A percentile compares a stretch with the other conserved stretches of the same genome.
Conservation (phyloP, 2,113 vertebrate species). For the Heterochromis multidens region DNA sequence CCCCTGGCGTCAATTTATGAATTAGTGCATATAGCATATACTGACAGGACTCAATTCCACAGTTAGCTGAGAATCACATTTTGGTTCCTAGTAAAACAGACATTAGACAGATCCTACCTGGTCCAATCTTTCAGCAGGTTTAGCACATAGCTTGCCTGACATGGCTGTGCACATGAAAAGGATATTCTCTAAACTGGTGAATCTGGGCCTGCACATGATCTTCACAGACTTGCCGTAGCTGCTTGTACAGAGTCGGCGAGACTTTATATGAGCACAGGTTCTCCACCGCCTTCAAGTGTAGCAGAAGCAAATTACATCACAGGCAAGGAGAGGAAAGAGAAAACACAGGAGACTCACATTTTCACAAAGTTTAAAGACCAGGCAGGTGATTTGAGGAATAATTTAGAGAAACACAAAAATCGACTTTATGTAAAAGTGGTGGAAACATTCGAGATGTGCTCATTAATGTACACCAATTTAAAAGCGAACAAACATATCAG, state of each 20-base stretch:
- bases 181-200: conserved; percentile 94
- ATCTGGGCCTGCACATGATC: conserved; percentile 99
- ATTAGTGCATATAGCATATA: not conserved
- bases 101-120: not conserved
- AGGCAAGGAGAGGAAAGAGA: not conserved
- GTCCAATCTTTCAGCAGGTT: not conserved
- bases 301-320: conserved; percentile 19
- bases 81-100: not conserved
- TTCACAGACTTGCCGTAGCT: conserved; percentile 95
- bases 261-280: conserved; percentile 99
- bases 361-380: not conserved
- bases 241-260: conserved; percentile 96
- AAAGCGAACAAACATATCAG: not conserved
- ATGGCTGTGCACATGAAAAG: conserved; percentile 14
- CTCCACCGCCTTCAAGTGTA: conserved; percentile 86
- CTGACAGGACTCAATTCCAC: not conserved
- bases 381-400: not conserved
- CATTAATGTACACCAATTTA: not conserved
- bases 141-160: not conserved
- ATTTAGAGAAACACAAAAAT: not conserved
- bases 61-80: not conserved
- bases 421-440: not conserved
- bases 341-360: not conserved
- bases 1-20: too few species aligned
- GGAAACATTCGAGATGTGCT: not conserved